phyloP scores from a whole-genome alignment of 1,140 invertebrate genomes.

The Drosophila busckii region DNA sequence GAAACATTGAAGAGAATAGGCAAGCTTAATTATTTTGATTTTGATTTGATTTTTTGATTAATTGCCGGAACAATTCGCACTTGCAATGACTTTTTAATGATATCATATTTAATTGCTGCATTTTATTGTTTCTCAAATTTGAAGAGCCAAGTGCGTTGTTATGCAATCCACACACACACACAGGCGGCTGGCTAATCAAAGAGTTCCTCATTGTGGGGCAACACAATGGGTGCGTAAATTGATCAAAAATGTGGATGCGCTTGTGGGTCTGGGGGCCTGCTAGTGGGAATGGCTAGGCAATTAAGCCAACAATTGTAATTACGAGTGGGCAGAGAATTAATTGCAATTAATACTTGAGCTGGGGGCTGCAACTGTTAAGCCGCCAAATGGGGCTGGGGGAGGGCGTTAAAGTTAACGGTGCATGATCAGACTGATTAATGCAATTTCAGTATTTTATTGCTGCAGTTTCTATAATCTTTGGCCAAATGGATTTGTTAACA shows the following conservation, averaged over 20 bases:
- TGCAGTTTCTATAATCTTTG: conserved; percentile 8
- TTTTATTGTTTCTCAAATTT: background rate
- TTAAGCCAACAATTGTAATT: conserved; percentile 37
- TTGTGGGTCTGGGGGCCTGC: conserved; percentile 11
- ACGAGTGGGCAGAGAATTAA: conserved; percentile 36
- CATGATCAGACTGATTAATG: conserved; percentile 62
- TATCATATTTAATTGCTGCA: too few species aligned
- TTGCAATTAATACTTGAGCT: conserved; percentile 39
- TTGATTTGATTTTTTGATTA: too few species aligned
- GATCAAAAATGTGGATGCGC: conserved; percentile 30
- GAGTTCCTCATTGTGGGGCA: conserved; percentile 24
- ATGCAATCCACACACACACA: conserved; percentile 1
- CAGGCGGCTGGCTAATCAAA: background rate
- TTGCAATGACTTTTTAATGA: too few species aligned
- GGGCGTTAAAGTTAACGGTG: conserved; percentile 45
- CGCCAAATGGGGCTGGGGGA: background rate
- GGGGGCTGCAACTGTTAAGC: conserved; percentile 1
- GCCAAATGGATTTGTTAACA: conserved; percentile 66
- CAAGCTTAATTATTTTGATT: too few species aligned
- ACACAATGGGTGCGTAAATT: conserved; percentile 15
- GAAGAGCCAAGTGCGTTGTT: background rate
- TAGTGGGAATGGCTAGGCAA: conserved; percentile 40
- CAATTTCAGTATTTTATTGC: conserved; percentile 30
- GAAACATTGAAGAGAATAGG: too few species aligned
- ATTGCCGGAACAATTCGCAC: too few species aligned